A percentile compares a stretch with the other conserved stretches of the same genome.
These are phyloP conservation scores for Conops quadrifasciatus DNA, from an alignment of 2,888 invertebrate species.

Conservation along the genomic window DNA sequence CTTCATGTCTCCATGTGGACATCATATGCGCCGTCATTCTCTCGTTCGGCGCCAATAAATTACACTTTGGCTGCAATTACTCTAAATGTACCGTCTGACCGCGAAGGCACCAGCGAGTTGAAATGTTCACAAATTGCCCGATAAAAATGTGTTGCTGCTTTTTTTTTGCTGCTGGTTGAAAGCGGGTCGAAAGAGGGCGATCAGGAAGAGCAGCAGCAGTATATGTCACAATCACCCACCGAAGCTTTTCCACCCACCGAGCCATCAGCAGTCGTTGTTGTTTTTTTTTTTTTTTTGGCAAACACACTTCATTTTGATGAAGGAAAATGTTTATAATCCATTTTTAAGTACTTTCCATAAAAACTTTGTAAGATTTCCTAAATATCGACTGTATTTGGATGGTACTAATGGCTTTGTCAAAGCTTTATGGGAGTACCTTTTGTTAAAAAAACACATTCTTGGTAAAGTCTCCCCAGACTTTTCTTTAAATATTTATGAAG, in stretches of 20 bases:
- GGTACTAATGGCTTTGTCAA: no score
- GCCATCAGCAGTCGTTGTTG: neutral
- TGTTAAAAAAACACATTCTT: no score
- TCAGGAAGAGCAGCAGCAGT: no score
- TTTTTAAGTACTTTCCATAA: no score
- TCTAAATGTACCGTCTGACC: constrained; percentile 26
- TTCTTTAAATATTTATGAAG: no score
- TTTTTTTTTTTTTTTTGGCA: neutral
- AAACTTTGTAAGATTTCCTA: no score
- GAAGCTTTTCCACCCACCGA: no score
- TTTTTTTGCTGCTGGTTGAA: neutral
- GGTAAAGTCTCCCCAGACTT: no score
- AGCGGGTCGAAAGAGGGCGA: no score
- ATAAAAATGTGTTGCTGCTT: constrained; percentile 22
- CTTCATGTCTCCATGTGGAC: neutral
- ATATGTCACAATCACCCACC: no score
- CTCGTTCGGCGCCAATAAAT: constrained; percentile 26
- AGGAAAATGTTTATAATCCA: neutral
- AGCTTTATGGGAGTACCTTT: no score
- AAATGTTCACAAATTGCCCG: constrained; percentile 28
- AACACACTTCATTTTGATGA: neutral
- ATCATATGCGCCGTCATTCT: neutral
- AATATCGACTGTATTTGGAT: no score
- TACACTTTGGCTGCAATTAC: constrained; percentile 34
- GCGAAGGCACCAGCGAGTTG: constrained; percentile 2